Conservation (phyloP, 1,140 invertebrate genomes). For the Cotesia typhae region DNA sequence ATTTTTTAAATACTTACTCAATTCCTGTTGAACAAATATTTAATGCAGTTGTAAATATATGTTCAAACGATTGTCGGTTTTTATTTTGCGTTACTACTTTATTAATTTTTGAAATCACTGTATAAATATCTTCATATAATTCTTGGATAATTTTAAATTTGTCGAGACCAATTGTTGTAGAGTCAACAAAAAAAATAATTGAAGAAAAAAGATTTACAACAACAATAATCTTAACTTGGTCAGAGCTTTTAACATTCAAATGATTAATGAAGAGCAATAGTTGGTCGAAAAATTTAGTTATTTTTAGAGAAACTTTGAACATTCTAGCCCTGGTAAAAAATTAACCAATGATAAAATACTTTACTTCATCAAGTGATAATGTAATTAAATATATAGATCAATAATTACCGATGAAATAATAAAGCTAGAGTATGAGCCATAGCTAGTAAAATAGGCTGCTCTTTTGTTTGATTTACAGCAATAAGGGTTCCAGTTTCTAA, state of each 20-base stretch:
- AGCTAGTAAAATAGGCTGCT: not conserved
- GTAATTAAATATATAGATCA: not conserved
- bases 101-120: not conserved
- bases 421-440: not conserved
- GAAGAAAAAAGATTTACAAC: not conserved
- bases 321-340: not conserved
- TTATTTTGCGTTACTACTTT: too few species aligned
- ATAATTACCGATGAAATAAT: not conserved
- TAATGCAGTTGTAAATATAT: not conserved
- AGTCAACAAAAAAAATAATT: too few species aligned
- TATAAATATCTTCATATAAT: too few species aligned
- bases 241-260: not conserved
- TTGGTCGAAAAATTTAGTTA: not conserved
- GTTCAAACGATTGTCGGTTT: not conserved
- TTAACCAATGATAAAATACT: not conserved
- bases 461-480: not conserved
- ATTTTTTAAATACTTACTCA: not conserved
- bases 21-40: not conserved
- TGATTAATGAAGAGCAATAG: not conserved
- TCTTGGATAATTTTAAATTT: too few species aligned
- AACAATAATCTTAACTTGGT: not conserved
- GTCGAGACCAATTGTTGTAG: too few species aligned
- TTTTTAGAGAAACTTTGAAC: not conserved
- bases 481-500: slow-evolving; percentile 4
- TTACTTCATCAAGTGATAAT: not conserved